phyloP scores from a whole-genome alignment of 2,113 vertebrate species.

The Prietella phreatophila region DNA sequence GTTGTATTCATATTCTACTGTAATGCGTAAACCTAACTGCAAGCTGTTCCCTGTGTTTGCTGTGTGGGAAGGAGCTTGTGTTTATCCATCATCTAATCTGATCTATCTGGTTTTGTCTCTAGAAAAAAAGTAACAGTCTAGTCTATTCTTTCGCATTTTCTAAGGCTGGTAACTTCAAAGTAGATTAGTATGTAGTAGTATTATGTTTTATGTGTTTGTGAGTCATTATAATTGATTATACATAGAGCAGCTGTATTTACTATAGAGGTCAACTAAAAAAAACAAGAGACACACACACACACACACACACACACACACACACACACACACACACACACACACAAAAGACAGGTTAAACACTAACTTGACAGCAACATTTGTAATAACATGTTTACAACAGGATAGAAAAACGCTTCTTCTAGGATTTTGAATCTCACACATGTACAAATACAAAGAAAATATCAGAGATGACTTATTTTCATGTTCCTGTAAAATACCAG shows the following conservation, averaged over 20 bases:
- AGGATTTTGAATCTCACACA: neutral
- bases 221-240: constrained; percentile 20
- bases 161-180: neutral
- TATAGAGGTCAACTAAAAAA: neutral
- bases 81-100: constrained; percentile 1
- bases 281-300: neutral
- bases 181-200: neutral
- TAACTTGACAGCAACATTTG: neutral
- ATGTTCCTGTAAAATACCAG: neutral
- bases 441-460: neutral
- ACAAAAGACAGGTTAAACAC: neutral
- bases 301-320: neutral
- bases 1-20: neutral
- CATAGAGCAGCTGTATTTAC: constrained; percentile 22
- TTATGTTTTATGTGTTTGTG: neutral
- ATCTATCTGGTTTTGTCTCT: constrained; percentile 7
- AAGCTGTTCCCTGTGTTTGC: constrained; percentile 25
- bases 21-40: neutral
- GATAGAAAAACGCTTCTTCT: neutral
- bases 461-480: neutral
- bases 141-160: neutral
- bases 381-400: neutral
- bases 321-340: neutral
- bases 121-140: neutral
- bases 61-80: constrained; percentile 4